Evolutionary conservation across 1,140 invertebrate genomes (phyloP), one percentile per base, ranked within the genome.

Genomic region (Drosophila lacertosa): DNA sequence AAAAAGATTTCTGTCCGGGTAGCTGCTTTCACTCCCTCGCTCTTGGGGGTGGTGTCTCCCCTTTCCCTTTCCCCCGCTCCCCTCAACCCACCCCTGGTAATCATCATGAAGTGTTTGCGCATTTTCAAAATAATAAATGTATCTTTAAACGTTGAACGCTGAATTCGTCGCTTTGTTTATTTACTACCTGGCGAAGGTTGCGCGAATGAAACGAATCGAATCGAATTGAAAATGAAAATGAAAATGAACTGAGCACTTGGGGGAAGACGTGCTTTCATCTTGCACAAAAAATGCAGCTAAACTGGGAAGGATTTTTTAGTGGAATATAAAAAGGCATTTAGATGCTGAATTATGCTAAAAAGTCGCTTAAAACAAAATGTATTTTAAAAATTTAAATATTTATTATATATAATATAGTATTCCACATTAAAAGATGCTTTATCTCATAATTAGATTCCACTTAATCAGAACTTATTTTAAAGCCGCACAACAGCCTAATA

Each of bases 1-100:
- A 82, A 89, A 89, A 89, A 89, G 84, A 89, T 89, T 89, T 89
- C 72, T 88, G 71, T 29, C 51, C 24, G 45, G 35, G 44, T 16
- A 40, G 33, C 64, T 59, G 53, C 45, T 58, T 48, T 50, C 18
- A 29, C 32, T 62, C 53, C 33, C 63, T 22, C 53, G 22, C 51
- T 22, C 20, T 53, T 53, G 50, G 50, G 50, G 50, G 50, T 39
- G 51, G 15, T 54, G 35, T 5, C 24, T 6, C 5, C 24, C 4
- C 4, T 6, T 26, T 2, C 24, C 42, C 16, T n/a, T 13, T 13
- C 3, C 9, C 2, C 18, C 4, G 9, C 9, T 18, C 16, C 22
- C 15, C 16, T 13, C 32, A 44, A 1, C 18, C 10, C 22, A 9
- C 42, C 32, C 45, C 39, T 45, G 50, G 70, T 64, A 62, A 70